Evolutionary conservation across 1,140 invertebrate genomes (phyloP).

Genomic region (Drosophila ogumai): DNA sequence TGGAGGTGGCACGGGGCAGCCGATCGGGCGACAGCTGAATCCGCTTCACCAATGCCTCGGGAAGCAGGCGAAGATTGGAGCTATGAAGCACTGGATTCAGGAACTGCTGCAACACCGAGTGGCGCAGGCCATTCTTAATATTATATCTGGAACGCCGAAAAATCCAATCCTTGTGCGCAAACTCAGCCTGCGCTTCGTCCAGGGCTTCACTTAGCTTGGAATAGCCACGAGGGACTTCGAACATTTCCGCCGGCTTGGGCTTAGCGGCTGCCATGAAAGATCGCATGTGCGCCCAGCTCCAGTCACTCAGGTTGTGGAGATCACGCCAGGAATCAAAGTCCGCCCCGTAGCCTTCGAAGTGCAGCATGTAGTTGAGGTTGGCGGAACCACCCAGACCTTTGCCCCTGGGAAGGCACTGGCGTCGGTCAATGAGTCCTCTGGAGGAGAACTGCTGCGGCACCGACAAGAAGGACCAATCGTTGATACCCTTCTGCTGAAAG

Average conservation of each 20-base stretch:
- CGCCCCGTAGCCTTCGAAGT: conserved; percentile 87
- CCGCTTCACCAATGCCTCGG: conserved; percentile 87
- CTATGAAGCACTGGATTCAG: conserved; percentile 87
- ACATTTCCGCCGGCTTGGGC: conserved; percentile 46
- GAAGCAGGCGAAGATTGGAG: conserved; percentile 89
- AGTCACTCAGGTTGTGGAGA: conserved; percentile 85
- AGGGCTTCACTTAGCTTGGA: conserved; percentile 86
- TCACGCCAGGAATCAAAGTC: conserved; percentile 87
- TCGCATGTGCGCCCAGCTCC: conserved; percentile 83
- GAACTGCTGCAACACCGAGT: conserved; percentile 89
- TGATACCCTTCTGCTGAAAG: conserved; percentile 87
- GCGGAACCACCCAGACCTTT: conserved; percentile 90
- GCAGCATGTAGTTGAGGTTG: conserved; percentile 89
- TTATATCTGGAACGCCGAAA: conserved; percentile 86
- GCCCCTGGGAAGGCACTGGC: conserved; percentile 88
- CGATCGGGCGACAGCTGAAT: conserved; percentile 75
- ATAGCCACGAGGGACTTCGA: conserved; percentile 59
- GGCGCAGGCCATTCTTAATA: conserved; percentile 88
- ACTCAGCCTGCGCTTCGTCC: conserved; percentile 84
- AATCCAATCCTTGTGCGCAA: conserved; percentile 85
- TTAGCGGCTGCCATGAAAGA: conserved; percentile 62
- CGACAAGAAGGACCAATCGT: conserved; percentile 89
- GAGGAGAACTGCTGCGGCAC: conserved; percentile 88
- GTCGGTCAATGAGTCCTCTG: conserved; percentile 87
- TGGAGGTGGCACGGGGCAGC: conserved; percentile 38